Base-by-base conservation (phyloP, 2,888 invertebrate genomes). In the Alloscopus bannaensis region DNA sequence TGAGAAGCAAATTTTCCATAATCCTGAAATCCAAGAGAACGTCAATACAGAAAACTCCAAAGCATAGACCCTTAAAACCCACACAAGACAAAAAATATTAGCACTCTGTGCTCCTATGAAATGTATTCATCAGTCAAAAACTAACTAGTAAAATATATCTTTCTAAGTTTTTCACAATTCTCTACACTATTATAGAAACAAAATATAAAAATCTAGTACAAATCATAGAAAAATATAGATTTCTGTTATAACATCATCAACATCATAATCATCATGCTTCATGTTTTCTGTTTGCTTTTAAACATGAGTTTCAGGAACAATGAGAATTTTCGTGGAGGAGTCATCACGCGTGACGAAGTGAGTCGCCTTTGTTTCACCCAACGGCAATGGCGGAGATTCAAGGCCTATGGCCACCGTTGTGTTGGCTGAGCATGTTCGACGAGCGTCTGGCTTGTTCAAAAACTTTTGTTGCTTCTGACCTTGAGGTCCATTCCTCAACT, bases 251-350 rank as follows among this genome's bases (percentile, higher is more conserved):
- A 6, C 36, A 36, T 36, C 36, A 36, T 40, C n/a, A n/a, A n/a
- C n/a, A n/a, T n/a, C n/a, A n/a, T n/a, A n/a, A n/a, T n/a, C n/a
- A n/a, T n/a, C n/a, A n/a, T n/a, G n/a, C n/a, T n/a, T n/a, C n/a
- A n/a, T n/a, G n/a, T n/a, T n/a, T n/a, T n/a, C n/a, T n/a, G 13
- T 40, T 16, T 55, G 18, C 28, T 20, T 52, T 77, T 65, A 85
- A 76, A 85, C 83, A 71, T 84, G 83, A n/a, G 85, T 85, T 80
- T 85, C 85, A 45, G 85, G 85, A 64, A 85, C 82, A 75, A 85
- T 84, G 16, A 85, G 76, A 26, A 85, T 85, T 83, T 84, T 81
- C 20, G 85, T 85, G 0, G 81, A 80, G 47, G 80, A 73, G n/a
- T 85, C 84, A 80, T 83, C 83, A 75, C 84, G 78, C 31, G 84